phyloP scores from a whole-genome alignment of 2,888 invertebrate species.

The Ischnus inquisitorius region DNA sequence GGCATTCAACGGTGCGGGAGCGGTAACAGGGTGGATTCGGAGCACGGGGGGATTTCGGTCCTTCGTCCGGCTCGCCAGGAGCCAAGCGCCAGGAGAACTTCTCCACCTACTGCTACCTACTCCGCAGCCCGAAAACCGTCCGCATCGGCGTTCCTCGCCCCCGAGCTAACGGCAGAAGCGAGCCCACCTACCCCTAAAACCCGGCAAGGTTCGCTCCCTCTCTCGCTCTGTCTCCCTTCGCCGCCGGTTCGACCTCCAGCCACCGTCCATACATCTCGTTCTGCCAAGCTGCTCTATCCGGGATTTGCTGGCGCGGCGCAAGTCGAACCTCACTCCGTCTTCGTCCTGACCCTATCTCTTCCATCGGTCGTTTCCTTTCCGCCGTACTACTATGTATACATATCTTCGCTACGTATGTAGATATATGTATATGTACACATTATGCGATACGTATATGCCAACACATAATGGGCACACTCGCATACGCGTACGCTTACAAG shows the following conservation, averaged over 20 bases:
- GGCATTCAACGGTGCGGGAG: slow-evolving; percentile 45
- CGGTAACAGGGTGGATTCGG: background rate
- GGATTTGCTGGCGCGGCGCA: slow-evolving; percentile 71
- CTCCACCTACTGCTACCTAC: slow-evolving; percentile 2
- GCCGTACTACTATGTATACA: slow-evolving; percentile 35
- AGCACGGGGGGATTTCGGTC: background rate
- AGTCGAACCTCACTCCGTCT: slow-evolving; percentile 69
- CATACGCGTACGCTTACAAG: slow-evolving; percentile 24
- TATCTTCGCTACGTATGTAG: slow-evolving; percentile 16
- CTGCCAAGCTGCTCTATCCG: slow-evolving; percentile 72
- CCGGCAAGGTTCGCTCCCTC: slow-evolving; percentile 14
- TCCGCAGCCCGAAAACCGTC: slow-evolving; percentile 23
- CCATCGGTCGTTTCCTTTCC: slow-evolving; percentile 67
- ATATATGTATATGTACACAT: slow-evolving; percentile 10
- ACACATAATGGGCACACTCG: background rate
- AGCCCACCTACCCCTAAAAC: slow-evolving; percentile 20
- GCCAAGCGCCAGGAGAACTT: slow-evolving; percentile 26
- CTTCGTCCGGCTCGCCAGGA: slow-evolving; percentile 17
- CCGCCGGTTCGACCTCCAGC: slow-evolving; percentile 45
- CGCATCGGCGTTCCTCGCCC: slow-evolving; percentile 41
- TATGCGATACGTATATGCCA: background rate
- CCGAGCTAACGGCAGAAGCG: slow-evolving; percentile 24
- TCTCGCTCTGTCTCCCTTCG: background rate
- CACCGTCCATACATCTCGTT: slow-evolving; percentile 69
- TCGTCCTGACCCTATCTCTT: slow-evolving; percentile 67